phyloP scores from a whole-genome alignment of 2,888 invertebrate species.

The Adelognathus sp. region DNA sequence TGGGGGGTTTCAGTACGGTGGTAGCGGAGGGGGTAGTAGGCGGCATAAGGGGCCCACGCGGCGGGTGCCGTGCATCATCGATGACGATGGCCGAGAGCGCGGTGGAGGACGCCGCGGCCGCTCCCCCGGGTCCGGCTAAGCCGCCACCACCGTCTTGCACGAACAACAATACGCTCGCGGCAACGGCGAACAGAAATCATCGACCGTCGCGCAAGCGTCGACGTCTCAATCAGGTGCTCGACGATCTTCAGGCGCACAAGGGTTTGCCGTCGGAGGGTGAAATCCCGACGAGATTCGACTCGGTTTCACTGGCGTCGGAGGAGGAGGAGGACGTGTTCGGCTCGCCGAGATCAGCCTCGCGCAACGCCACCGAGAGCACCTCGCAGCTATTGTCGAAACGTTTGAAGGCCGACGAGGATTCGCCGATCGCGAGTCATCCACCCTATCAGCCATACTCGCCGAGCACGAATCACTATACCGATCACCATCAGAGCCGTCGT shows the following conservation, averaged over 20 bases:
- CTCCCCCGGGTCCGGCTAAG: conserved; percentile 82
- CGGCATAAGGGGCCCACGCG: conserved; percentile 80
- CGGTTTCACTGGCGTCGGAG: conserved; percentile 67
- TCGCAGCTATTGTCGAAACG: conserved; percentile 76
- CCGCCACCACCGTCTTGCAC: conserved; percentile 81
- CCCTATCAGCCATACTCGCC: conserved; percentile 53
- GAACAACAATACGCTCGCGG: conserved; percentile 85
- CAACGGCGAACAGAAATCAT: conserved; percentile 85
- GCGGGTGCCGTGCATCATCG: conserved; percentile 81
- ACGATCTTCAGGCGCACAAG: conserved; percentile 85
- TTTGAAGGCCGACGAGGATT: conserved; percentile 64
- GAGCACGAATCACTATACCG: conserved; percentile 41
- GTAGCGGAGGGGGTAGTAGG: conserved; percentile 78
- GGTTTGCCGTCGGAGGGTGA: conserved; percentile 62
- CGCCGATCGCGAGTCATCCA: conserved; percentile 51
- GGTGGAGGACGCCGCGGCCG: conserved; percentile 85
- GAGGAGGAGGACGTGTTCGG: conserved; percentile 78
- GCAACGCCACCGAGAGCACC: conserved; percentile 49
- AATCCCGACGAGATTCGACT: conserved; percentile 62
- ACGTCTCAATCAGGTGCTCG: conserved; percentile 90
- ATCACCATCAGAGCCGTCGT: conserved; percentile 67
- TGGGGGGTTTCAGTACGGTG: conserved; percentile 79
- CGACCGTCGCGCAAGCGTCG: conserved; percentile 88
- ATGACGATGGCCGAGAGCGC: conserved; percentile 90
- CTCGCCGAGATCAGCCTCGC: conserved; percentile 76